These are phyloP conservation scores for Drymodes brunneopygia DNA, from an alignment of 2,113 vertebrate genomes.

Conservation along the genomic window DNA sequence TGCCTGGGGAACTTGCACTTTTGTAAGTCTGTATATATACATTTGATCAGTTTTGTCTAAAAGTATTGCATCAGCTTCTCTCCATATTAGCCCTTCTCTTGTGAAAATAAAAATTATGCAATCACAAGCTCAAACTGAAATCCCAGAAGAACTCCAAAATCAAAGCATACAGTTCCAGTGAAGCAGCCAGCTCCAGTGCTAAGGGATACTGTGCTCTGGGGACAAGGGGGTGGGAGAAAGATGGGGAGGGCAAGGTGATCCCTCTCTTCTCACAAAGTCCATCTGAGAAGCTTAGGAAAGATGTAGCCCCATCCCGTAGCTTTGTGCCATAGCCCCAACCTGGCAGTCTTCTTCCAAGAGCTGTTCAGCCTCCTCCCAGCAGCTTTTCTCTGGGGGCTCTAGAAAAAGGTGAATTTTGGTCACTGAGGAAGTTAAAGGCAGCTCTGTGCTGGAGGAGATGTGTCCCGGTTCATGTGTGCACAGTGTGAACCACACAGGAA, in stretches of 20 bases:
- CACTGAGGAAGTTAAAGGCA: background rate
- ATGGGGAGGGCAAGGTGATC: background rate
- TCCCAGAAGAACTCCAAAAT: background rate
- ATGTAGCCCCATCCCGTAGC: background rate
- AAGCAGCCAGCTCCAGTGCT: background rate
- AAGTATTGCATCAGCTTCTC: background rate
- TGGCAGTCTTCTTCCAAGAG: background rate
- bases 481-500: background rate
- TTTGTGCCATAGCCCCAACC: background rate
- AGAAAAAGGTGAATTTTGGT: background rate
- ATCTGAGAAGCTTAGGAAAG: background rate
- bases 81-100: background rate
- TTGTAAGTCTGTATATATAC: too few species aligned
- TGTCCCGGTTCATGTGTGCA: background rate
- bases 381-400: background rate
- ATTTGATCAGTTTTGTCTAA: background rate
- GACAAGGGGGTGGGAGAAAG: background rate
- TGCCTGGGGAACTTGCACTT: background rate
- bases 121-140: background rate
- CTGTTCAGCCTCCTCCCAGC: background rate
- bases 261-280: background rate
- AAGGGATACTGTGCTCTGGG: background rate
- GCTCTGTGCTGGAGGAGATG: fast-evolving
- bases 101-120: background rate
- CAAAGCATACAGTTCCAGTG: fast-evolving